Conservation (phyloP, 2,888 invertebrate species). For the Drosophila subquinaria region DNA sequence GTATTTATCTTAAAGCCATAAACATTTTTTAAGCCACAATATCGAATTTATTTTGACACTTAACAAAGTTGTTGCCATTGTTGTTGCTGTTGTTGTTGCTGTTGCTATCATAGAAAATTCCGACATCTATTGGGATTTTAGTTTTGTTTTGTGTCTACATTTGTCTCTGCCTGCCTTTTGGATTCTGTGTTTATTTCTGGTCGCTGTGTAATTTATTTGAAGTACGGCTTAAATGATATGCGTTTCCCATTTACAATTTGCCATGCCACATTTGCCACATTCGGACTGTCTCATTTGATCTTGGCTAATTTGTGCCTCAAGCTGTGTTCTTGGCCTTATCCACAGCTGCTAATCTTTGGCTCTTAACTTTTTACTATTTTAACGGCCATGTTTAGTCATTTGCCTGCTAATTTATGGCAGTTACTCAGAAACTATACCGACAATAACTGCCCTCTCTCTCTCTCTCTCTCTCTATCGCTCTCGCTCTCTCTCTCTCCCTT, state of each 20-base stretch:
- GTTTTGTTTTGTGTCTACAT: conserved; percentile 21
- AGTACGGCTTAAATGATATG: conserved; percentile 78
- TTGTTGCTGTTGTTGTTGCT: conserved; percentile 47
- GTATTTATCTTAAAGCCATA: conserved; percentile 79
- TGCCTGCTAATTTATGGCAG: conserved; percentile 71
- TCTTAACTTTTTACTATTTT: conserved; percentile 59
- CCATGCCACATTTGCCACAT: conserved; percentile 53
- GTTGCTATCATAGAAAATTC: conserved; percentile 68
- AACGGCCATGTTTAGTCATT: conserved; percentile 53
- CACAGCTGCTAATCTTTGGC: conserved; percentile 60
- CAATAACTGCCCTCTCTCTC: conserved; percentile 39
- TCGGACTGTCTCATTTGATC: conserved; percentile 63
- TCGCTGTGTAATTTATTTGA: conserved; percentile 68
- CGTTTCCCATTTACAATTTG: conserved; percentile 52
- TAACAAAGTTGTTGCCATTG: conserved; percentile 80
- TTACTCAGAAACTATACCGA: conserved; percentile 69
- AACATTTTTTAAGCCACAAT: conserved; percentile 82
- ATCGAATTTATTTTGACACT: conserved; percentile 82
- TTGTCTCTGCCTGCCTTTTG: conserved; percentile 27
- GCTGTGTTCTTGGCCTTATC: conserved; percentile 39
- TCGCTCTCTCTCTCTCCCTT: neutral
- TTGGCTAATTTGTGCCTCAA: conserved; percentile 70
- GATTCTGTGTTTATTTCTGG: conserved; percentile 66
- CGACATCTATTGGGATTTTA: conserved; percentile 41
- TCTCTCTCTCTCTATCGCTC: neutral